Evolutionary conservation across 2,888 invertebrate species (phyloP), one percentile per base, ranked within the genome.

Genomic region (Pterostichus madidus): DNA sequence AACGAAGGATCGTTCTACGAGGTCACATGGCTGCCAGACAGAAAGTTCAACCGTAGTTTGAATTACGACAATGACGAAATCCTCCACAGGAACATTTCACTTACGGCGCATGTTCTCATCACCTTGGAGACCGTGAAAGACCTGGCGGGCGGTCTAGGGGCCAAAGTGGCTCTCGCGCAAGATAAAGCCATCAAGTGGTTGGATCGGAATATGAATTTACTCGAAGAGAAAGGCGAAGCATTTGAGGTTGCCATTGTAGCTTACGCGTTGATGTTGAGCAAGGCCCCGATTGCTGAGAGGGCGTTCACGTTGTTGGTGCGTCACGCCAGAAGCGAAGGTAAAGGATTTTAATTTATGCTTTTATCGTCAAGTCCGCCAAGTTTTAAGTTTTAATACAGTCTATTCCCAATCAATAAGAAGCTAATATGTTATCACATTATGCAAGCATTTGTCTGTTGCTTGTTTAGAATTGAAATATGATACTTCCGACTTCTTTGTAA

Each of bases 21-120:
- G 89, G 93, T 95, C 44, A 95, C 96, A 0, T 96, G 96, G 96
- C 89, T 95, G 79, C 96, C 97, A 0, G 96, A 98, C 91, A 92
- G 98, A 17, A 98, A 98, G 90, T 94, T 96, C 91, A 97, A 97
- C 90, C 93, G 93, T 71, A 93, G 95, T 0, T 89, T 94, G 24
- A 90, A 91, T 80, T 93, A 93, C 89, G 87, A 89, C 5, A 89
- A 91, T 84, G 90, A 91, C 83, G 87, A 90, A 85, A 91, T 95
- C 83, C 90, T 91, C 82, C 93, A 94, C 85, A 92, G 96, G 13
- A 98, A 98, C 88, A 95, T 98, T 32, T 96, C 97, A 0, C 91
- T 99, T 17, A 99, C 99, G 0, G 98, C 99, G 0, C 98, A 98
- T 88, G 97, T 98, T 0, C 91, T 99, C 6, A 97, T 98, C 85